phyloP scores from a whole-genome alignment of 1,140 invertebrate genomes.

The Rhopalosiphum padi region DNA sequence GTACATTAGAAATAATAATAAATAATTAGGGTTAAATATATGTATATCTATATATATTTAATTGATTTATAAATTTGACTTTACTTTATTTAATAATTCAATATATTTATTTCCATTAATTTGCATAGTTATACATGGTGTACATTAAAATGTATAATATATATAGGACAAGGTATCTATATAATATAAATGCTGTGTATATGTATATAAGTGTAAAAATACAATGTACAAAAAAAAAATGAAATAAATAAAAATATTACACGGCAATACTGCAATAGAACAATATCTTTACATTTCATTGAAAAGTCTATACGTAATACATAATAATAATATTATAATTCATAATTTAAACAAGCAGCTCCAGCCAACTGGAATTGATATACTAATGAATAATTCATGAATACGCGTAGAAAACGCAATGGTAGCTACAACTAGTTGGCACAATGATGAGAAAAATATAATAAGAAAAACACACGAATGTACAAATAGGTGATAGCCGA shows the following conservation, averaged over 20 bases:
- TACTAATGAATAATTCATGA: conserved; percentile 19
- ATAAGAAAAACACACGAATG: neutral
- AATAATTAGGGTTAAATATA: neutral
- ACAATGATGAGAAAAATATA: neutral
- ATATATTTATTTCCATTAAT: neutral
- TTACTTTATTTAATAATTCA: neutral
- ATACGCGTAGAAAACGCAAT: neutral
- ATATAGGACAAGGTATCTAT: neutral
- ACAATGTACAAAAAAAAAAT: neutral
- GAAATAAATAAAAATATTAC: neutral
- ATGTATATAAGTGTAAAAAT: neutral
- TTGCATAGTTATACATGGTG: neutral
- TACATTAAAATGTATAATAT: neutral
- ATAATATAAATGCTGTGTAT: neutral
- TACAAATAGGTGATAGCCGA: neutral
- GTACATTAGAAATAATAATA: neutral
- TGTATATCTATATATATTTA: neutral
- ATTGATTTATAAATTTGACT: neutral
- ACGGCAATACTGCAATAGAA: neutral
- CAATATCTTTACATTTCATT: neutral
- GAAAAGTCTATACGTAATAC: neutral
- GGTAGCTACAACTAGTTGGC: neutral
- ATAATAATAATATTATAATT: conserved; percentile 33
- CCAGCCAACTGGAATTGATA: conserved; percentile 25
- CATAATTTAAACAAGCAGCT: neutral